A percentile compares a stretch with the other conserved stretches of the same genome.
Evolutionary conservation across 2,888 invertebrate species (phyloP).

Genomic region (Lasioglossum pauxillum): DNA sequence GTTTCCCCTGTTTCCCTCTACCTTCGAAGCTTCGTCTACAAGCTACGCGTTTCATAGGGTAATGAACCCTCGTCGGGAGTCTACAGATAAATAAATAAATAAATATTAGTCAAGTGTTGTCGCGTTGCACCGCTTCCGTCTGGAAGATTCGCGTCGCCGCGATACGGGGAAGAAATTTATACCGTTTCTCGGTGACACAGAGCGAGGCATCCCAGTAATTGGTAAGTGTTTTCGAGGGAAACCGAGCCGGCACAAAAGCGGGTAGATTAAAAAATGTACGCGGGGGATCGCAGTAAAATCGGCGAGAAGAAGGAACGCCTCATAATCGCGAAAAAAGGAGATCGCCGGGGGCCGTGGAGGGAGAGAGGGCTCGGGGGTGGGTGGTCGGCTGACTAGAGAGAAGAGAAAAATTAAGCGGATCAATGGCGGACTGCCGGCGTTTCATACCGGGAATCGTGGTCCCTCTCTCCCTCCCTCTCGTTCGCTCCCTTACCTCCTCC

Average conservation of each 20-base stretch:
- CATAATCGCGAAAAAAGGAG: slow-evolving; percentile 28
- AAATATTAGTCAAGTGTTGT: no score
- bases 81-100: no score
- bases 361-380: neutral
- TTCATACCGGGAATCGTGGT: slow-evolving; percentile 44
- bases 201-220: slow-evolving; percentile 23
- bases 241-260: slow-evolving; percentile 8
- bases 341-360: slow-evolving; percentile 7
- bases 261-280: neutral
- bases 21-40: neutral
- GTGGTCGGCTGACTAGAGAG: slow-evolving; percentile 33
- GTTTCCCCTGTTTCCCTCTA: neutral
- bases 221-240: slow-evolving; percentile 7
- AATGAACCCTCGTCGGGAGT: no score
- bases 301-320: slow-evolving; percentile 30
- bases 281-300: slow-evolving; percentile 3
- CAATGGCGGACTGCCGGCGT: slow-evolving; percentile 68
- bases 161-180: neutral
- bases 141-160: neutral
- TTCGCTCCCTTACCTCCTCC: neutral
- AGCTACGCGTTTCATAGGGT: neutral
- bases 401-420: slow-evolving; percentile 73
- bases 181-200: neutral
- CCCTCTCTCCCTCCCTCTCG: slow-evolving; percentile 14
- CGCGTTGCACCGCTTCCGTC: no score